Base-by-base conservation (phyloP, 2,797 vertebrate species). In the Onychomys leucogaster region DNA sequence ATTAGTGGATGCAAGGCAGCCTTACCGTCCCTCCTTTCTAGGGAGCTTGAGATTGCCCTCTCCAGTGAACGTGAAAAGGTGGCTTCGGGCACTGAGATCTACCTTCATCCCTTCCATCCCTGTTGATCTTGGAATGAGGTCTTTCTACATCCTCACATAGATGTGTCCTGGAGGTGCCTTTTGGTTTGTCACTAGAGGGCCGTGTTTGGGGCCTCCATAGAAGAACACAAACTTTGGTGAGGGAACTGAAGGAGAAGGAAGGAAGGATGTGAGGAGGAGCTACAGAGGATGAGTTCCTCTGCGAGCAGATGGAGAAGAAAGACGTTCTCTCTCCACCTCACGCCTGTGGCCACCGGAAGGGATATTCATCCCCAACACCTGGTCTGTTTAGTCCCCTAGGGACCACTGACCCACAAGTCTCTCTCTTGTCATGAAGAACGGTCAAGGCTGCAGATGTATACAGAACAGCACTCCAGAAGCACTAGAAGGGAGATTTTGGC, bases 311-410 rank as follows among this genome's bases (percentile, higher is more conserved):
- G 0, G 91, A 95, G 89, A 91, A 96, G 46, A 84, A 91, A 57
- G 65, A 76, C 0, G 0, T 6, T 71, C 3, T 3, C 29, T 93
- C 61, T 93, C 78, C n/a, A 2, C 3, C 3, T 25, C 0, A 9
- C 32, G 90, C 85, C 90, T 92, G 78, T 91, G 91, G 88, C 94
- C 86, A 37, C 93, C 84, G 81, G 92, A 97, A 93, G 61, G 57
- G 67, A 25, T 89, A 89, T 95, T 96, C 77, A 25, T 94, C 85
- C 85, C 94, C 94, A 91, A 95, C 83, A 76, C 78, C 81, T 55
- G 46, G 91, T 96, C 82, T 93, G 90, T 41, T 91, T 75, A 67
- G 65, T 84, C 89, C 81, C 81, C 87, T 57, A 63, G n/a, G 57
- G 88, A 86, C 89, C 92, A 76, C 37, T 89, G 34, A 61, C 23